Percentiles rank a stretch among this genome's conserved stretches.
These are phyloP conservation scores for Coptotermes formosanus DNA, from an alignment of 1,140 invertebrate genomes.

Conservation along the genomic window DNA sequence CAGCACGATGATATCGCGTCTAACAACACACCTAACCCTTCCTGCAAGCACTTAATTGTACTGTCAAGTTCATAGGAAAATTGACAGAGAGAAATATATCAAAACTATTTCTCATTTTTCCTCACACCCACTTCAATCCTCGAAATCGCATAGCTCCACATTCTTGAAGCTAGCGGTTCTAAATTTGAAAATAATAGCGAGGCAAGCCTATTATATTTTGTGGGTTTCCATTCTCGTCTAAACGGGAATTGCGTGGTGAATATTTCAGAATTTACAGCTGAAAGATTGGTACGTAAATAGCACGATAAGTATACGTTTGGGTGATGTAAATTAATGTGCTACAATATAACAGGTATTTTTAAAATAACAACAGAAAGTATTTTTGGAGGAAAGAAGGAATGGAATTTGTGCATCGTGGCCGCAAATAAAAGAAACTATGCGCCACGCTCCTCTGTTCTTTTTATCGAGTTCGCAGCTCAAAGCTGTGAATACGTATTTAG, in stretches of 20 bases:
- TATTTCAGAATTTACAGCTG: neutral
- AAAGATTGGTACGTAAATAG: neutral
- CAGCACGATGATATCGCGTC: neutral
- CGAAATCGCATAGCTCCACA: neutral
- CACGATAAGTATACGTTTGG: neutral
- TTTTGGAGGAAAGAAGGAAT: no score
- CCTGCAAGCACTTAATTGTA: neutral
- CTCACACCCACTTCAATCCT: neutral
- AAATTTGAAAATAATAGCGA: neutral
- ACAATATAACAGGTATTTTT: neutral
- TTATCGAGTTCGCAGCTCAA: no score
- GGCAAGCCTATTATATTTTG: neutral
- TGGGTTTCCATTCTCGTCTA: neutral
- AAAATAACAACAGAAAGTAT: no score
- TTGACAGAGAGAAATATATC: constrained; percentile 17
- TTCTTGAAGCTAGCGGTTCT: neutral
- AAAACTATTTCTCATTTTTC: neutral
- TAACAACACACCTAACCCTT: neutral
- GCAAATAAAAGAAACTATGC: no score
- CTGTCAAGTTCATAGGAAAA: constrained; percentile 12
- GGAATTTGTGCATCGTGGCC: no score
- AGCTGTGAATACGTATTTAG: no score
- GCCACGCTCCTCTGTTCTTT: no score
- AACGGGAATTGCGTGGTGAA: neutral
- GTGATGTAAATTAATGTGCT: neutral